A percentile compares a stretch with the other conserved stretches of the same genome.
These are phyloP conservation scores for Acomys russatus DNA, from an alignment of 2,797 vertebrate genomes.

Conservation along the genomic window DNA sequence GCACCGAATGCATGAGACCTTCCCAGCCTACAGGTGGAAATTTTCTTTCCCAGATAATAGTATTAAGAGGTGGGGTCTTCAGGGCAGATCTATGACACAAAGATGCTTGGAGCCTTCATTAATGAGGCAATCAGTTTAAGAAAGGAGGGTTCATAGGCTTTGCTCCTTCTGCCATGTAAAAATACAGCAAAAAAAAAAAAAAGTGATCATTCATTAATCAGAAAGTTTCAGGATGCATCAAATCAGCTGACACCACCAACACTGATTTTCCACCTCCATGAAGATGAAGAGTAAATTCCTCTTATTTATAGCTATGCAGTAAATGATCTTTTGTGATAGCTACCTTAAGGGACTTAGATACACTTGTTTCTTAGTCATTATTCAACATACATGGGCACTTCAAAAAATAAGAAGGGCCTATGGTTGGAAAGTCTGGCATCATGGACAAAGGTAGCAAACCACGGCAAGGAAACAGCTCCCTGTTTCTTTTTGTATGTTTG, in stretches of 20 bases:
- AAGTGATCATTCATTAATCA: not conserved
- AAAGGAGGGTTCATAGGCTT: not conserved
- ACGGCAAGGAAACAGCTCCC: not conserved
- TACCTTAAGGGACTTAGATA: not conserved
- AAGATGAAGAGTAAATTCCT: not conserved
- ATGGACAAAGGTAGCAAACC: not conserved
- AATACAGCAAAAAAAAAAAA: not conserved
- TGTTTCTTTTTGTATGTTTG: not conserved
- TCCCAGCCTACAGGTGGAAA: not conserved
- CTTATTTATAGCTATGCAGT: not conserved
- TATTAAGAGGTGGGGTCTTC: not conserved
- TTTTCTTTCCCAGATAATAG: not conserved
- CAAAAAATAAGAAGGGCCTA: rapidly evolving
- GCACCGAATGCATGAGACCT: not conserved
- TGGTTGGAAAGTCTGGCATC: rapidly evolving
- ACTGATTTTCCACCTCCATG: not conserved
- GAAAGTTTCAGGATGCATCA: not conserved
- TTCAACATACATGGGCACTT: not conserved
- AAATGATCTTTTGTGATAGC: not conserved
- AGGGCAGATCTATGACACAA: not conserved
- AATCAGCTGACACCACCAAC: not conserved
- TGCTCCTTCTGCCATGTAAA: not conserved
- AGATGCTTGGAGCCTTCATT: not conserved
- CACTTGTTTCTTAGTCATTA: not conserved
- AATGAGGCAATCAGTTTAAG: not conserved